Percentiles rank a stretch among this genome's conserved stretches.
These are phyloP conservation scores for Anneissia japonica DNA, from an alignment of 35 echinoderm and acorn worm species.

Conservation along the genomic window DNA sequence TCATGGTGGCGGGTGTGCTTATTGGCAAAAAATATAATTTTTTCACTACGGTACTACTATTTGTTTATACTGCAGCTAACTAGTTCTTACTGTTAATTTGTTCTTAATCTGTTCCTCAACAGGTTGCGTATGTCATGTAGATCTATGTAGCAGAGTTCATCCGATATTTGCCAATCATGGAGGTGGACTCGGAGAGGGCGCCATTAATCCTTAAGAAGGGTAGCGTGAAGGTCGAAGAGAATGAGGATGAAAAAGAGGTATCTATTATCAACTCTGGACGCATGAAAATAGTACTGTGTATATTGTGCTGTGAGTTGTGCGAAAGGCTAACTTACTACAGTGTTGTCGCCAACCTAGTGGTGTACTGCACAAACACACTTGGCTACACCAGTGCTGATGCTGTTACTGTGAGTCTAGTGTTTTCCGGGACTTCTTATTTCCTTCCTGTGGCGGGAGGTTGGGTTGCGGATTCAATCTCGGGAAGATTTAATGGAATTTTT, in stretches of 20 bases:
- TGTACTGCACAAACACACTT: constrained; percentile 77
- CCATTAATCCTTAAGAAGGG: neutral
- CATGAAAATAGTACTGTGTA: constrained; percentile 52
- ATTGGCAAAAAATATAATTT: too few species aligned
- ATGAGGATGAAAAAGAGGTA: neutral
- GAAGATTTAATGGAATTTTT: constrained; percentile 93
- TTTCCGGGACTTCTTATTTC: constrained; percentile 85
- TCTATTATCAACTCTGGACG: constrained; percentile 14
- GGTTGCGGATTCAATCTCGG: constrained; percentile 79
- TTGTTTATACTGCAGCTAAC: too few species aligned
- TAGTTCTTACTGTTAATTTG: too few species aligned
- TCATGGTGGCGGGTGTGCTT: too few species aligned
- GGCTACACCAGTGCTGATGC: constrained; percentile 42
- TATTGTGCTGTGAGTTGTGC: constrained; percentile 84
- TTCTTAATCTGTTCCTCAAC: too few species aligned
- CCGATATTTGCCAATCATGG: neutral
- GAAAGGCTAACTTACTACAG: constrained; percentile 92
- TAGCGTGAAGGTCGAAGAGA: neutral
- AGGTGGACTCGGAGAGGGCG: neutral
- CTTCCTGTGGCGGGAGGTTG: constrained; percentile 84
- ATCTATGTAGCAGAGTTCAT: too few species aligned
- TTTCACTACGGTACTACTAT: too few species aligned
- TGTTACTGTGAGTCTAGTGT: constrained; percentile 47
- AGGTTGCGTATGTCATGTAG: too few species aligned
- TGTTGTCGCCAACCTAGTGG: constrained; percentile 72